Evolutionary conservation across 2,797 vertebrate genomes (phyloP).

Genomic region (Esox lucius): DNA sequence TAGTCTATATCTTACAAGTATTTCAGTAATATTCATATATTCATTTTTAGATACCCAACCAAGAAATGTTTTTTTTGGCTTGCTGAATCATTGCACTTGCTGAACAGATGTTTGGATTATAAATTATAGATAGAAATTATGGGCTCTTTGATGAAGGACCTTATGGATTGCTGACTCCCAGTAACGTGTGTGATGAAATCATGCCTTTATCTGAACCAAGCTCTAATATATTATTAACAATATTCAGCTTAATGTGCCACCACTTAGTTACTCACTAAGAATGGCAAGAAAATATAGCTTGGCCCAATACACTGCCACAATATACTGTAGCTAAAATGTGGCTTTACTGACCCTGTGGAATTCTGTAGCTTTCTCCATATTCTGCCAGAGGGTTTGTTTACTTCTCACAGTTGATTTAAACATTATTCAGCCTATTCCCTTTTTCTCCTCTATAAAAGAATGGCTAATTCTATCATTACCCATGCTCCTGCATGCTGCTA

Average conservation of each 20-base stretch:
- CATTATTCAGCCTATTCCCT: neutral
- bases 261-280: neutral
- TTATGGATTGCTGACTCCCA: neutral
- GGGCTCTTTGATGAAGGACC: neutral
- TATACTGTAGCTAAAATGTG: neutral
- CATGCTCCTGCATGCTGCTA: neutral
- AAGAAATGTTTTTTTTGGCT: neutral
- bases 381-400: neutral
- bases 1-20: constrained; percentile 12
- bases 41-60: constrained; percentile 8
- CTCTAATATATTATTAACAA: neutral
- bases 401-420: neutral
- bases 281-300: neutral
- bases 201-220: neutral
- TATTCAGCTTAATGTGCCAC: neutral
- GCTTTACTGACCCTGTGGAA: neutral
- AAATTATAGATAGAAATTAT: neutral
- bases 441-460: neutral
- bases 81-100: neutral
- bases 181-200: neutral
- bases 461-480: neutral
- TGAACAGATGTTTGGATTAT: neutral
- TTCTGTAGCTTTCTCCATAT: neutral
- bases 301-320: neutral
- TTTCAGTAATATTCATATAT: constrained; percentile 47